phyloP scores from a whole-genome alignment of 2,113 vertebrate species.

The Cyprinodon variegatus region DNA sequence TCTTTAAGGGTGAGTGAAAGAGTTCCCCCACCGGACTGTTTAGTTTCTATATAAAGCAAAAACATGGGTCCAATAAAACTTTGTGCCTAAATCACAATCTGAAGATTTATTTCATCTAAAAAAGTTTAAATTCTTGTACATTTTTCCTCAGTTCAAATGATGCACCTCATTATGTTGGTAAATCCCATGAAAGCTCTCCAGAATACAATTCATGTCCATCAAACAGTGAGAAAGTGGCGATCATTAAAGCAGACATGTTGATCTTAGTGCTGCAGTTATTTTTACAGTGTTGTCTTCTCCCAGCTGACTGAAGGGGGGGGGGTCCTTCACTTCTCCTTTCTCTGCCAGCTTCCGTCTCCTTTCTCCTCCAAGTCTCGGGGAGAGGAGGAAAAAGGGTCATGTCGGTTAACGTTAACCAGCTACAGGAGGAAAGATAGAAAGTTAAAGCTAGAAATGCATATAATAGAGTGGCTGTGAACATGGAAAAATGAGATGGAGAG shows the following conservation, averaged over 20 bases:
- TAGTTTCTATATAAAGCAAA: too few relatives aligned
- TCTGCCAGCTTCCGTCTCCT: slow-evolving; percentile 60
- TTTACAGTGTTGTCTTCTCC: slow-evolving; percentile 51
- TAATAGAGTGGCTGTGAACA: slow-evolving; percentile 51
- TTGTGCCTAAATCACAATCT: background rate
- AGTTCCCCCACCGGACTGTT: too few relatives aligned
- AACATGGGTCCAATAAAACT: too few relatives aligned
- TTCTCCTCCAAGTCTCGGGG: slow-evolving; percentile 43
- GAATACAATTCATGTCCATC: background rate
- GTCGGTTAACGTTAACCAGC: slow-evolving; percentile 45
- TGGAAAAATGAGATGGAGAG: slow-evolving; percentile 49
- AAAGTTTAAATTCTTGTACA: background rate
- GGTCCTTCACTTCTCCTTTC: slow-evolving; percentile 52
- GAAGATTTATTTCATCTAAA: background rate
- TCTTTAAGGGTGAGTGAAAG: too few relatives aligned
- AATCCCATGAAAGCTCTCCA: background rate
- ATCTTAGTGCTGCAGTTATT: slow-evolving; percentile 51
- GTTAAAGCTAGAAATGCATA: slow-evolving; percentile 53
- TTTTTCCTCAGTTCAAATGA: background rate
- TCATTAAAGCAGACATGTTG: slow-evolving; percentile 52
- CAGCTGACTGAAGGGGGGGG: slow-evolving; percentile 43
- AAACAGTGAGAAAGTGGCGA: slow-evolving; percentile 2
- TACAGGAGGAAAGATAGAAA: slow-evolving; percentile 50
- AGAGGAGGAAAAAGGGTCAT: slow-evolving; percentile 15
- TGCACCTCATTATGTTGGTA: background rate